Evolutionary conservation across 2,113 vertebrate genomes (phyloP).

Genomic region (Aphelocoma coerulescens): DNA sequence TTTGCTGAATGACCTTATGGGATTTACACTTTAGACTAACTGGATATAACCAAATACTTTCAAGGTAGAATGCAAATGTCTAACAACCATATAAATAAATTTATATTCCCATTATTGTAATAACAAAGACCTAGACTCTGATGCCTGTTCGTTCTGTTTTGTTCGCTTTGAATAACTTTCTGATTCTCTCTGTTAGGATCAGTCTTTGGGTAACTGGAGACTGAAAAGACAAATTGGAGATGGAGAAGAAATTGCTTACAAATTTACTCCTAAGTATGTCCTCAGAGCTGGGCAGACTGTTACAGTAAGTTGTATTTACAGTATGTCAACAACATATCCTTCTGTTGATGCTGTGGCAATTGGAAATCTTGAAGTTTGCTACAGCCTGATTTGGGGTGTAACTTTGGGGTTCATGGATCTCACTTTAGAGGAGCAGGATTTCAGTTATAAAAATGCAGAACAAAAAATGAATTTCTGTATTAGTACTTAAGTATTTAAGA

Average conservation of each 20-base stretch:
- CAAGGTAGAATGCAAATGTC: background rate
- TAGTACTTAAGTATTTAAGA: background rate
- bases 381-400: background rate
- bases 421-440: background rate
- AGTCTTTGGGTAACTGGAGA: constrained; percentile 92
- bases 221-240: constrained; percentile 86
- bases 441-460: background rate
- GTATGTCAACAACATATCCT: background rate
- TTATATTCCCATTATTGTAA: background rate
- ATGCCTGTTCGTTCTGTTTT: background rate
- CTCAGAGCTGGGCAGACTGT: constrained; percentile 92
- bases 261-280: constrained; percentile 93
- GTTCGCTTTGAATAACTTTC: background rate
- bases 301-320: constrained; percentile 78
- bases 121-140: background rate
- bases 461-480: background rate
- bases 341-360: background rate
- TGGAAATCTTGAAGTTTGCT: background rate
- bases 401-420: background rate
- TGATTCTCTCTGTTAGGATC: constrained; percentile 77
- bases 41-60: background rate
- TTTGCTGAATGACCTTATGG: background rate
- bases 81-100: background rate
- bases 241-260: constrained; percentile 86
- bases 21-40: background rate